Percentiles rank a stretch among this genome's conserved stretches.
These are phyloP conservation scores for Siniperca knerii DNA, from an alignment of 2,113 vertebrate species.

Conservation along the genomic window DNA sequence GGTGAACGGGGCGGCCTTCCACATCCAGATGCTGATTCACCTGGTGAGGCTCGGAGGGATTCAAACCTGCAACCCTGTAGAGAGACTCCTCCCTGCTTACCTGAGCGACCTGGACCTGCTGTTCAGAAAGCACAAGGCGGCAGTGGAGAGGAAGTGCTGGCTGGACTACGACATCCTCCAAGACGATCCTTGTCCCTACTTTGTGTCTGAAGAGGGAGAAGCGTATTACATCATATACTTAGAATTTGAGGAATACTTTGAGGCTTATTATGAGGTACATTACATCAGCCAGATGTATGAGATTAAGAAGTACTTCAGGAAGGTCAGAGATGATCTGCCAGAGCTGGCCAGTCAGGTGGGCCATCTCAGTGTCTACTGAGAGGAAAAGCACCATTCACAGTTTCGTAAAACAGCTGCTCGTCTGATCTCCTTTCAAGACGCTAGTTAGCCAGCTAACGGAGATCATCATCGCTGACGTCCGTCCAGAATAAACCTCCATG, in stretches of 20 bases:
- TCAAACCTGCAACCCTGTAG: background rate
- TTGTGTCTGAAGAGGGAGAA: no score
- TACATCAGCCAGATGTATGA: background rate
- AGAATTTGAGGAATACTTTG: background rate
- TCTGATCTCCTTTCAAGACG: no score
- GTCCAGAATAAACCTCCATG: no score
- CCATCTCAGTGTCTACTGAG: background rate
- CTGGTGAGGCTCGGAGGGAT: constrained; percentile 7
- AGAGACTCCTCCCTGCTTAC: background rate
- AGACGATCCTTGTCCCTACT: no score
- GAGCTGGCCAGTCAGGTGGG: background rate
- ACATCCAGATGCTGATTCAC: constrained; percentile 32
- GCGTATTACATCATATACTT: no score
- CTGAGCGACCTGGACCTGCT: background rate
- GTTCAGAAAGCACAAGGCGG: background rate
- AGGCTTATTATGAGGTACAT: background rate
- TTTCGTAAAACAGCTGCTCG: no score
- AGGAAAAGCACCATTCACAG: no score
- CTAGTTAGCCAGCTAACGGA: no score
- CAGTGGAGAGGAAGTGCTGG: background rate
- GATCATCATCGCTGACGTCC: no score
- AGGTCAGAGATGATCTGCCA: background rate
- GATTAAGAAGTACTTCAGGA: background rate
- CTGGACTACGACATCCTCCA: no score
- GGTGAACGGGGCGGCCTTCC: constrained; percentile 28